Conservation (phyloP, 2,888 invertebrate genomes). For the Capitulum mitella region DNA sequence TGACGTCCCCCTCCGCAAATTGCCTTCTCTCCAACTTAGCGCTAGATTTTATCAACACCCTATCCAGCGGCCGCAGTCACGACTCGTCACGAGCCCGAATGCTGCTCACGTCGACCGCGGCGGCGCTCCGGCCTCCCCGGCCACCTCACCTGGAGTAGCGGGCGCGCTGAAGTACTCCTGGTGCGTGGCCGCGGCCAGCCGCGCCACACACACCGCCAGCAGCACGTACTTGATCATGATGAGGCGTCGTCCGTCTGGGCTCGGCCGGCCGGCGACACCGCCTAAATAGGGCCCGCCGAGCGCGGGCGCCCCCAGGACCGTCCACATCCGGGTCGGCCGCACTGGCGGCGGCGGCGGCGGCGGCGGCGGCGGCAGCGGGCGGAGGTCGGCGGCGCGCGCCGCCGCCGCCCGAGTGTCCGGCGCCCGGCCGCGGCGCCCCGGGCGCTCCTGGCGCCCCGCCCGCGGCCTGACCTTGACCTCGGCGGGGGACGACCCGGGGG, state of each 20-base stretch:
- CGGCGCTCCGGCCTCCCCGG: background rate
- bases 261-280: background rate
- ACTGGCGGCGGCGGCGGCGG: too few species aligned
- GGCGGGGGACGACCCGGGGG: too few species aligned
- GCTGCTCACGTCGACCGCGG: background rate
- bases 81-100: background rate
- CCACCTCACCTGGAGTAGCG: constrained; percentile 44
- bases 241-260: background rate
- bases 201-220: background rate
- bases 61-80: background rate
- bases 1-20: too few species aligned
- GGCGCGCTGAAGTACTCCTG: constrained; percentile 37
- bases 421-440: too few species aligned
- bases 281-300: constrained; percentile 1
- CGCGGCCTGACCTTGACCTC: too few species aligned
- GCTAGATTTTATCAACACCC: background rate
- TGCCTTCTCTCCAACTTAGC: background rate
- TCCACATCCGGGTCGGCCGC: too few species aligned
- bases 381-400: too few species aligned
- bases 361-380: background rate
- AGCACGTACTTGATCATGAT: background rate
- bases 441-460: too few species aligned
- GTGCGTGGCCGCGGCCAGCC: background rate
- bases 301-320: background rate
- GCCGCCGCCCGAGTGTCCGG: too few species aligned